Conservation (phyloP, 2,797 vertebrate genomes). For the Coccyzus lansbergi region DNA sequence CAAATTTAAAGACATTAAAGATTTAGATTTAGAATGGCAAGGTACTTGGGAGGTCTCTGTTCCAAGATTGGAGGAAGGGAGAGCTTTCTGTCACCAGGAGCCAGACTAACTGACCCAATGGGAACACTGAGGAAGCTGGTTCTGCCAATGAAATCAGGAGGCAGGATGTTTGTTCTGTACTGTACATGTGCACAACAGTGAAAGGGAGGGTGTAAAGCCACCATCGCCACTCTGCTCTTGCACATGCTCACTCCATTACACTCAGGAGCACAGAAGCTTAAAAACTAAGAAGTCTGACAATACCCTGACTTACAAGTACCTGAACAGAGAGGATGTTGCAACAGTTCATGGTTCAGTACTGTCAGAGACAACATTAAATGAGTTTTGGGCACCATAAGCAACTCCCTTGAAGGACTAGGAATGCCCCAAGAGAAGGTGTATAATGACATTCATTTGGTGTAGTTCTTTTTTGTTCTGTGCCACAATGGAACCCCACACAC, state of each 20-base stretch:
- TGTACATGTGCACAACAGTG: background rate
- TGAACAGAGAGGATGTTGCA: background rate
- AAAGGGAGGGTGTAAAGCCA: background rate
- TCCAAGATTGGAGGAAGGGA: background rate
- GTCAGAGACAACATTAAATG: background rate
- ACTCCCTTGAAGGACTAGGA: background rate
- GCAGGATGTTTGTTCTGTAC: background rate
- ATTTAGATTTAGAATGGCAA: background rate
- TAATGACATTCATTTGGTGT: background rate
- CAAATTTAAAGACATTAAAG: too few relatives aligned
- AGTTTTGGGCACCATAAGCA: background rate
- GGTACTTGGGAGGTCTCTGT: background rate
- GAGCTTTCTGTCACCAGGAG: background rate
- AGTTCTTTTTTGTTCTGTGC: background rate
- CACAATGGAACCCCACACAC: background rate
- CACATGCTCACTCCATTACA: background rate
- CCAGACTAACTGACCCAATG: background rate
- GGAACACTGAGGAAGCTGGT: background rate
- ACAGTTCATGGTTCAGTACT: background rate
- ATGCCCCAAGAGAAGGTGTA: background rate
- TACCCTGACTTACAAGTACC: background rate
- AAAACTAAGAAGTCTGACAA: conserved; percentile 11
- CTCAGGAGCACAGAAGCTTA: background rate
- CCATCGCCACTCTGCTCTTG: background rate
- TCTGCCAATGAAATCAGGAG: background rate